These are phyloP conservation scores for Polydrusus pterygomalis DNA, from an alignment of 2,888 invertebrate genomes.

Conservation along the genomic window DNA sequence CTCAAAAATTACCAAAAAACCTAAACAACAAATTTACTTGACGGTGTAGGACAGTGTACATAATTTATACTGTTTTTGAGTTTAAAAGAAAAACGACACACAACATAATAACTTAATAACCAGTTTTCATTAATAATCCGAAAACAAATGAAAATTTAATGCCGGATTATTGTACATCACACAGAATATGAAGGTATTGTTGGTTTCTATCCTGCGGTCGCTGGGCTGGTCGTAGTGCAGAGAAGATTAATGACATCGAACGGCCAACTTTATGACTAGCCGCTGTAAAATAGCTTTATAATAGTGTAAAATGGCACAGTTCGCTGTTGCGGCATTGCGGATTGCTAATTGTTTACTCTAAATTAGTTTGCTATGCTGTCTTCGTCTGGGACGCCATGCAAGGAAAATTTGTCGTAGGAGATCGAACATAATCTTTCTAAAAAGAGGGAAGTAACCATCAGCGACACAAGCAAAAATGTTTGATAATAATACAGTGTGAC, in stretches of 20 bases:
- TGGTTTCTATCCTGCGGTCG: slow-evolving; percentile 21
- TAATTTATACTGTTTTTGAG: too few species aligned
- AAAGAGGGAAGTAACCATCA: too few species aligned
- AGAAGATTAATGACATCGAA: slow-evolving; percentile 44
- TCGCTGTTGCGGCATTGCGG: slow-evolving; percentile 41
- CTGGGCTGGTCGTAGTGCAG: slow-evolving; percentile 12
- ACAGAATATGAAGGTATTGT: slow-evolving; percentile 25
- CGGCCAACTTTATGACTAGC: slow-evolving; percentile 35
- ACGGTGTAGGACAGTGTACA: too few species aligned
- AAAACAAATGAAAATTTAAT: slow-evolving; percentile 21
- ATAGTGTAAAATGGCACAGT: slow-evolving; percentile 45
- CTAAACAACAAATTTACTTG: too few species aligned
- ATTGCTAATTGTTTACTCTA: not conserved
- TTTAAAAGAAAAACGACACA: too few species aligned
- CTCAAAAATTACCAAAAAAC: too few species aligned
- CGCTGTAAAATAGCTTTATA: slow-evolving; percentile 37
- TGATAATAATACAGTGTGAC: too few species aligned
- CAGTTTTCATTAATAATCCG: not conserved
- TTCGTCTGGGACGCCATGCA: too few species aligned
- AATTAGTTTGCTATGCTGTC: too few species aligned
- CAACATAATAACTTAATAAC: slow-evolving; percentile 17
- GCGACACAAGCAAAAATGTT: too few species aligned
- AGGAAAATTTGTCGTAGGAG: too few species aligned
- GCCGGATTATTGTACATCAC: slow-evolving; percentile 17
- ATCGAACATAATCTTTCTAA: too few species aligned